Evolutionary conservation across 2,113 vertebrate species (phyloP), one percentile per base, ranked within the genome.

Genomic region (Alethe castanea): DNA sequence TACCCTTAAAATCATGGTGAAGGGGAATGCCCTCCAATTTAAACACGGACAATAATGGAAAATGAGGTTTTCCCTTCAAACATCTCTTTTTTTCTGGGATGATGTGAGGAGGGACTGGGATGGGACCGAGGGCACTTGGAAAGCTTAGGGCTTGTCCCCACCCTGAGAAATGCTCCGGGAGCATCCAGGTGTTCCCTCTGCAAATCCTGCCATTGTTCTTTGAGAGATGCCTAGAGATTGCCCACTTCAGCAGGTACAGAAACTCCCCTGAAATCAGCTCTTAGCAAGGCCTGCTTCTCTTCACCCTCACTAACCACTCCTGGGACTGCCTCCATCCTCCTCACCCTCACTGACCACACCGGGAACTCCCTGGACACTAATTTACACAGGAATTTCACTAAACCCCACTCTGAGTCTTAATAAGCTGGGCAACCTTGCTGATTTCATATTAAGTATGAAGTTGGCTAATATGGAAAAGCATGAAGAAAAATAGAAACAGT

Each of bases 401-500:
- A 53, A 44, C 8, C 26, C 26, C 33, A 22, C 22, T 36, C 26
- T 31, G 38, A 31, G 20, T 13, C 19, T 52, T 3, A 13, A 8
- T 22, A 11, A 72, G 7, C 1, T 22, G 48, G 45, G 38, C 57
- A 54, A 5, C 33, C 38, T 38, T 14, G 33, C 33, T 62, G 67
- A 38, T 17, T 44, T 33, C 17, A 36, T 11, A 14, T 53, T 9
- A 13, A 15, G 6, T 7, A 5, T 11, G 17, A 17, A 33, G 8
- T 17, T 33, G 47, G 11, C 2, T 7, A 6, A 45, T 33, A 9
- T 5, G 33, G 22, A 10, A 14, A 25, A 53, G 36, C 3, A 17
- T 2, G 13, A 25, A 19, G 5, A 5, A 7, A 72, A 33, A 28
- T 3, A 14, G 7, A 40, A 36, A 3, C 12, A 8, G 19, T 0